These are phyloP conservation scores for Echinops telfairi DNA, from an alignment of 2,113 vertebrate genomes.

Conservation along the genomic window DNA sequence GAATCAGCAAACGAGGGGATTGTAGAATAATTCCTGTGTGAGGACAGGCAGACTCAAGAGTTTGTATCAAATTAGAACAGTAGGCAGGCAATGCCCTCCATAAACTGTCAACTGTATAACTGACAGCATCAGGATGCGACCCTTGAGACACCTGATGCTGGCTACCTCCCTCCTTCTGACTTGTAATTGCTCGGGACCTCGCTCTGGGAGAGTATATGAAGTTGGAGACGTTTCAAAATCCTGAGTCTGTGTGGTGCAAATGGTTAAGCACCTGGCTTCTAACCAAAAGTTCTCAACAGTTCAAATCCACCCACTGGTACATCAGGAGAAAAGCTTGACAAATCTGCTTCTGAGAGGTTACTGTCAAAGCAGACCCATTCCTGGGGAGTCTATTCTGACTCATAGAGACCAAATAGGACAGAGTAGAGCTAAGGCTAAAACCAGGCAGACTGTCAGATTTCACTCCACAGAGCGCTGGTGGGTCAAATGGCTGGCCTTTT, in stretches of 20 bases:
- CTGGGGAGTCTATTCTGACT: background rate
- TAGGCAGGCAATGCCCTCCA: background rate
- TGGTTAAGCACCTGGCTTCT: background rate
- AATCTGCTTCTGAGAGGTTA: background rate
- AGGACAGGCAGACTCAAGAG: conserved; percentile 13
- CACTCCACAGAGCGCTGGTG: background rate
- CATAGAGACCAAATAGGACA: background rate
- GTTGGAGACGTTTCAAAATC: background rate
- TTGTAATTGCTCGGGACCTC: background rate
- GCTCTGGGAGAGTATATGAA: background rate
- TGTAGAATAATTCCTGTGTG: background rate
- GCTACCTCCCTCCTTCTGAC: background rate
- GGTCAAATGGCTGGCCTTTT: background rate
- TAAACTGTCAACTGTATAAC: background rate
- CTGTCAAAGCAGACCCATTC: background rate
- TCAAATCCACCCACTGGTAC: background rate
- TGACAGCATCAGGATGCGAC: background rate
- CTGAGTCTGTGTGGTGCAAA: background rate
- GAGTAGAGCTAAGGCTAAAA: background rate
- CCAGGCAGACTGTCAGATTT: background rate
- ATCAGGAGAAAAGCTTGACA: background rate
- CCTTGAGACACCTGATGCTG: too few relatives aligned
- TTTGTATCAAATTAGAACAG: background rate
- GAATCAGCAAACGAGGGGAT: background rate
- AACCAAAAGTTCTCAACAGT: background rate